phyloP scores from a whole-genome alignment of 2,113 vertebrate genomes.

The Myiozetetes cayanensis region DNA sequence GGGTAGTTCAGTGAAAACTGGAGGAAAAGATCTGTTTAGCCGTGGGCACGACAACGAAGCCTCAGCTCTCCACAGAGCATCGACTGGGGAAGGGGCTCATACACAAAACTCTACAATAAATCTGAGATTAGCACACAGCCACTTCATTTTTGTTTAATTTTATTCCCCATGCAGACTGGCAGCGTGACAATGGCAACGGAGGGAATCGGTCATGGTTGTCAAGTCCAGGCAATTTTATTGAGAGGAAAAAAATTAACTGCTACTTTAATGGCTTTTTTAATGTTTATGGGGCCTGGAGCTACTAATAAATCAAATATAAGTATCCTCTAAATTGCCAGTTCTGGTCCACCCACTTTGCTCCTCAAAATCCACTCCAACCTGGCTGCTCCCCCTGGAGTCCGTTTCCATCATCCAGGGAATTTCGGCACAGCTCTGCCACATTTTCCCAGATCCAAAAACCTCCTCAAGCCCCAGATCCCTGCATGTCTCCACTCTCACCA shows the following conservation, averaged over 20 bases:
- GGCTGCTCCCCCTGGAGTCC: not conserved
- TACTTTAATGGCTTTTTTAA: conserved; percentile 36
- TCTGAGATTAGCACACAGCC: not conserved
- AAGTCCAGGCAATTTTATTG: conserved; percentile 24
- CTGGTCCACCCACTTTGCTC: conserved; percentile 15
- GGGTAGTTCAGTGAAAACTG: not conserved
- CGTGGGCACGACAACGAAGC: rapidly evolving
- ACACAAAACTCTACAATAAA: not conserved
- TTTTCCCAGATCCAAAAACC: not conserved
- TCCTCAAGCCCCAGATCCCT: not conserved
- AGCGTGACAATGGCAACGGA: not conserved
- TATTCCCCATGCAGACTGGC: not conserved
- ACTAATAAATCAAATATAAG: conserved; percentile 42
- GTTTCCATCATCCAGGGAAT: not conserved
- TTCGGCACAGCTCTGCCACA: rapidly evolving
- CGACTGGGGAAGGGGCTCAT: not conserved
- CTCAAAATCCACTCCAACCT: not conserved
- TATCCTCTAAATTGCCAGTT: not conserved
- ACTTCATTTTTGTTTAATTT: not conserved
- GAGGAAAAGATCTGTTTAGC: not conserved
- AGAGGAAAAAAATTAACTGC: not conserved
- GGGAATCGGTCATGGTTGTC: conserved; percentile 39
- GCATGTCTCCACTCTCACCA: not conserved
- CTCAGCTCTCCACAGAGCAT: not conserved
- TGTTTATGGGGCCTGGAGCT: conserved; percentile 40